phyloP scores from a whole-genome alignment of 2,797 vertebrate species.

The Tachyglossus aculeatus region DNA sequence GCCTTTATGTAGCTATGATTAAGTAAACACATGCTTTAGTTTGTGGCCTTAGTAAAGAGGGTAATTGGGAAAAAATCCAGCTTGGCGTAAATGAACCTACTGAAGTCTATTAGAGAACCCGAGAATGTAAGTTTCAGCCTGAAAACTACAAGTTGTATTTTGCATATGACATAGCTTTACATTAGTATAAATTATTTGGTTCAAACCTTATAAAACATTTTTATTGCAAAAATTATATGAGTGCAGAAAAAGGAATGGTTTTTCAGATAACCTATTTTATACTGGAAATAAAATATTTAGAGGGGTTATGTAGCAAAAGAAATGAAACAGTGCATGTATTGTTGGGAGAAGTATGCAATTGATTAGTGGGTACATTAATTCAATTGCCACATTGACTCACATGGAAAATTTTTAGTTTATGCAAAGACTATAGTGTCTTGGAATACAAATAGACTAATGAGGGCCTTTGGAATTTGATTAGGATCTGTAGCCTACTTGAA shows the following conservation, averaged over 20 bases:
- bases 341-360: slow-evolving; percentile 30
- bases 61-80: not conserved
- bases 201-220: slow-evolving; percentile 34
- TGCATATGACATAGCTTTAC: slow-evolving; percentile 1
- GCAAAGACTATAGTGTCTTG: slow-evolving; percentile 11
- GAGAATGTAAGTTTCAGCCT: slow-evolving; percentile 19
- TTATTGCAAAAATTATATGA: slow-evolving; percentile 46
- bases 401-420: not conserved
- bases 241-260: slow-evolving; percentile 40
- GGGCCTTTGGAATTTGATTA: slow-evolving; percentile 14
- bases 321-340: slow-evolving; percentile 27
- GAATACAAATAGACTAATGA: not conserved
- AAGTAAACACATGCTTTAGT: not conserved
- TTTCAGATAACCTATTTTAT: slow-evolving; percentile 35
- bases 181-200: slow-evolving; percentile 43
- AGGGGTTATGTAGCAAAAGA: slow-evolving; percentile 37
- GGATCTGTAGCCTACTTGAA: too few species aligned
- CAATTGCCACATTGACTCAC: slow-evolving; percentile 31
- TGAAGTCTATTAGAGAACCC: slow-evolving; percentile 33
- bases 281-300: slow-evolving; percentile 49
- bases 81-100: slow-evolving; percentile 25
- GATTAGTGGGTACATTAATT: slow-evolving; percentile 46
- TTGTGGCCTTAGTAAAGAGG: not conserved
- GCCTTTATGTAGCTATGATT: not conserved
- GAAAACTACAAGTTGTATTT: slow-evolving; percentile 26